Evolutionary conservation across 2,113 vertebrate genomes (phyloP), one percentile per base, ranked within the genome.

Genomic region (Scolopax mira): DNA sequence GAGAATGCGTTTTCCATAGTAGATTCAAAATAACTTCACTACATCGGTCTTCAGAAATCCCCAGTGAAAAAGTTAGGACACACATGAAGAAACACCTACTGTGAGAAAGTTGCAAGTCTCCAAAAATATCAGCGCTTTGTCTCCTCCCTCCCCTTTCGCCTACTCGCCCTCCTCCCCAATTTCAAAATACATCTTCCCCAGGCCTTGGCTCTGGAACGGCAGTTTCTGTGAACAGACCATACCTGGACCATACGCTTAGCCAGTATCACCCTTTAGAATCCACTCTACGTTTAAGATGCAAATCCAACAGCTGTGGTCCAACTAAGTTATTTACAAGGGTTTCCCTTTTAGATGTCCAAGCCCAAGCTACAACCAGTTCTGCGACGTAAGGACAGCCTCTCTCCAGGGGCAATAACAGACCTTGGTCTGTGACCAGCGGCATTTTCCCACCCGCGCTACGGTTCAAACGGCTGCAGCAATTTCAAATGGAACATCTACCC

Each of bases 151-250:
- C 74, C 67, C 60, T 70, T 94, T 82, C 74, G 88, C 64, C 69
- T 61, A 57, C 80, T 92, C 91, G 65, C 74, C 58, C 90, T 91
- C 70, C 93, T 90, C 88, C 90, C 82, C 81, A 82, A 6, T 96
- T 94, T 96, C 92, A 94, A 89, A 93, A 95, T 6, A 57, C 79
- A 75, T 82, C 92, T 73, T 83, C 67, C 74, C 88, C 79, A 93
- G 88, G 88, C 95, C 92, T 89, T 69, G 91, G 80, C 39, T 71
- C 77, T 79, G 81, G 65, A 93, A 84, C 30, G 57, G 61, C 24
- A 92, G 51, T 79, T 93, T 80, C 90, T 90, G 74, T 25, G 72
- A 89, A 94, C 82, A 91, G 67, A 85, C 82, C 67, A 57, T 58
- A 88, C 74, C 69, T 30, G 16, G 16, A 71, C 81, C 87, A 39